Base-by-base conservation (phyloP, 2,888 invertebrate species). In the Oscheius sp. region DNA sequence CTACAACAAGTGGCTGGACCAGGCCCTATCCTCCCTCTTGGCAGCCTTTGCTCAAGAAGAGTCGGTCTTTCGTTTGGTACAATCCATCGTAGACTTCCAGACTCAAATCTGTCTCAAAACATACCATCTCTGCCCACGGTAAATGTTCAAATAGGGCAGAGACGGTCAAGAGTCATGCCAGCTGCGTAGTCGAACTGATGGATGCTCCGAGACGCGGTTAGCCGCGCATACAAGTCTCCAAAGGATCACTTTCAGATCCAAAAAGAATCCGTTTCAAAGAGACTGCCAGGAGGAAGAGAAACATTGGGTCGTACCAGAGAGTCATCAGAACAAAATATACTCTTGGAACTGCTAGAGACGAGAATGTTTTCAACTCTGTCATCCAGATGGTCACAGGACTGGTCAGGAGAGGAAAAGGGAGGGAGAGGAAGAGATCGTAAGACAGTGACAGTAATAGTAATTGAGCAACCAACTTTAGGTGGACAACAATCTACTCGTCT, bases 21-120 rank as follows among this genome's bases (percentile, higher is more conserved):
- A 80, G 33, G 80, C 80, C 3, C 48, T 79, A 21, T 80, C 80
- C 3, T 74, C 77, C 1, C 70, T 80, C 1, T 72, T 80, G n/a
- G 74, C 80, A 1, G 74, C 80, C 2, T 78, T 79, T 1, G 80
- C 77, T 4, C 65, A 79, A 55, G 76, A 80, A 32, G 76, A 75
- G 79, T 77, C 21, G 37, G 75, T 63, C 29, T 51, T 9, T 13
- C 2, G 66, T 33, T 7, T 29, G 7, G 29, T 51, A 10, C 33
- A 42, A 2, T 35, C 13, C 32, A 55, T 10, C 2, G 5, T 33
- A 11, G 35, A 68, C 5, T 68, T 51, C 10, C 33, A 68, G 68
- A 37, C 29, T 68, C 1, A n/a, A 55, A n/a, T 55, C 35, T 2
- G 35, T 55, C 9, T 33, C 68, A 32, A 11, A 29, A 35, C 33